phyloP scores from a whole-genome alignment of 1,140 invertebrate species.

The Lasioglossum baleicum region DNA sequence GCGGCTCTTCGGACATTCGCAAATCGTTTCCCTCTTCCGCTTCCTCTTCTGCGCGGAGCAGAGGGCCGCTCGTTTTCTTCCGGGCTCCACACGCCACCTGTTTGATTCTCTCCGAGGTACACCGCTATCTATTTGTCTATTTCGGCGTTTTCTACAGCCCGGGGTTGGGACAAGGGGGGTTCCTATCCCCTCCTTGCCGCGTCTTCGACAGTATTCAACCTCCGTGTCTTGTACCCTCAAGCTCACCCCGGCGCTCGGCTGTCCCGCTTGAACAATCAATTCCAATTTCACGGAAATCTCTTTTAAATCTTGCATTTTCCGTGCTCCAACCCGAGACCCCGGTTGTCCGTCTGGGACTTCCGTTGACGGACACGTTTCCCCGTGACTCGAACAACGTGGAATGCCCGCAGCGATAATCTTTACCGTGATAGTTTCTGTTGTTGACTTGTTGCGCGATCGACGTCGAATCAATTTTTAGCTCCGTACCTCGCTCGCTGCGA shows the following conservation, averaged over 20 bases:
- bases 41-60: not conserved
- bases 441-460: not conserved
- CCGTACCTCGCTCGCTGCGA: not conserved
- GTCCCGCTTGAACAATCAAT: constrained; percentile 71
- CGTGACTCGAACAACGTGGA: not conserved
- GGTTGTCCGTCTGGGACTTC: not conserved
- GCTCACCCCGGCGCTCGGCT: constrained; percentile 9
- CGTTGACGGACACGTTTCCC: not conserved
- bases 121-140: constrained; percentile 70
- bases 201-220: constrained; percentile 48
- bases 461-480: not conserved
- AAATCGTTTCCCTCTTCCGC: constrained; percentile 8
- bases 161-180: no score
- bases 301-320: constrained; percentile 67
- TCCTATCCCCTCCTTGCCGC: not conserved
- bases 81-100: constrained; percentile 62
- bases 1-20: constrained; percentile 54
- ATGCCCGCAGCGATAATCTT: not conserved
- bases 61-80: constrained; percentile 19
- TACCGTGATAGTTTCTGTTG: not conserved
- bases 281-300: constrained; percentile 71
- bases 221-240: constrained; percentile 17
- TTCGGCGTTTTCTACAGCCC: constrained; percentile 55
- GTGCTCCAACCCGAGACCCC: constrained; percentile 9
- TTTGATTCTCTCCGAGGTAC: constrained; percentile 66